Conservation (phyloP, 2,797 vertebrate genomes). For the Remorina albescens region DNA sequence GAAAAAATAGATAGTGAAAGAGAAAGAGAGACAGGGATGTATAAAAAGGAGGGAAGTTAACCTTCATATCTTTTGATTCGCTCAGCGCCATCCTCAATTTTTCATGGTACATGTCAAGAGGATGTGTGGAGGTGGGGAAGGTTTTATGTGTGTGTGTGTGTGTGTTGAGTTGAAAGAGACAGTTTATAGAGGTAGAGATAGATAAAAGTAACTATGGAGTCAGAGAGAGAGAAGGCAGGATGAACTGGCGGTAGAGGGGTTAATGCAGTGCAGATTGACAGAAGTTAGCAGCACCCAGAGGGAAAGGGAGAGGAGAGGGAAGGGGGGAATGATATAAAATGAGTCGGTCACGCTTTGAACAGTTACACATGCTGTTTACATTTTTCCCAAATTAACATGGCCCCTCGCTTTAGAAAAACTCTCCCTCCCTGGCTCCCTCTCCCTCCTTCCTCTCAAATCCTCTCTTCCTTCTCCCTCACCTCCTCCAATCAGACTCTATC, state of each 20-base stretch:
- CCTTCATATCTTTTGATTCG: conserved; percentile 77
- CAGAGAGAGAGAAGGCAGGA: conserved; percentile 40
- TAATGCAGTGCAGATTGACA: conserved; percentile 85
- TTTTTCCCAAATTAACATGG: conserved; percentile 92
- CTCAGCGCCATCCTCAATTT: conserved; percentile 67
- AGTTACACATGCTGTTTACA: conserved; percentile 92
- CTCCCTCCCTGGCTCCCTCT: conserved; percentile 62
- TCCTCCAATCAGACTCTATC: conserved; percentile 50
- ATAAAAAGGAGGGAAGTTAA: conserved; percentile 48
- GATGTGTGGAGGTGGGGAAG: conserved; percentile 43
- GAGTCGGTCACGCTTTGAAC: conserved; percentile 91
- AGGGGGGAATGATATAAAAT: conserved; percentile 88
- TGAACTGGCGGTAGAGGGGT: conserved; percentile 75
- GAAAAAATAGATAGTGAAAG: conserved; percentile 35
- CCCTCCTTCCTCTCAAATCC: conserved; percentile 63
- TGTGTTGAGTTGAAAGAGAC: conserved; percentile 26
- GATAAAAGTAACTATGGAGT: conserved; percentile 69
- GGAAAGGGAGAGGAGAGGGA: conserved; percentile 74
- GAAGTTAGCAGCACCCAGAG: conserved; percentile 83
- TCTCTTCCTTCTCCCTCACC: conserved; percentile 56
- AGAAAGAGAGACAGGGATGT: conserved; percentile 33
- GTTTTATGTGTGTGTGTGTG: conserved; percentile 19
- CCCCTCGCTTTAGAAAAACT: conserved; percentile 84
- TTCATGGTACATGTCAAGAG: conserved; percentile 67
- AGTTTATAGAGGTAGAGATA: conserved; percentile 58